phyloP scores from a whole-genome alignment of 2,888 invertebrate species.

The Pseudococcus longispinus region DNA sequence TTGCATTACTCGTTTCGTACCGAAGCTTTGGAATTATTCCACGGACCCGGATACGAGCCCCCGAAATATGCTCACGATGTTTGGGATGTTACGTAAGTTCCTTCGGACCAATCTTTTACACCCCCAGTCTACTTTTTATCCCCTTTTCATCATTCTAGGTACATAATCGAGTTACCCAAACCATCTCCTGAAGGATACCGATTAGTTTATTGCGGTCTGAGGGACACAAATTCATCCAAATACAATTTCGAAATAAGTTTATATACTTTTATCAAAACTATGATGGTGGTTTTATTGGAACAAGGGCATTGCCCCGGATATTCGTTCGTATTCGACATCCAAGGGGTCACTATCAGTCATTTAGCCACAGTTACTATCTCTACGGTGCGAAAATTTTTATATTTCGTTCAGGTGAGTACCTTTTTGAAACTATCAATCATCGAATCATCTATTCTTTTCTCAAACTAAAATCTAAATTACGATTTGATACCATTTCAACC shows the following conservation, averaged over 20 bases:
- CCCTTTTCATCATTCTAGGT: constrained; percentile 48
- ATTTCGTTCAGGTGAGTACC: constrained; percentile 59
- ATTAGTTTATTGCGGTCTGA: constrained; percentile 59
- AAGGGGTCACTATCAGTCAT: constrained; percentile 59
- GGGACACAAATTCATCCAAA: constrained; percentile 56
- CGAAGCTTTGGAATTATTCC: constrained; percentile 58
- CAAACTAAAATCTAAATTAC: background rate
- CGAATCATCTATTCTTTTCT: no score
- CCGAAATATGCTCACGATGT: constrained; percentile 35
- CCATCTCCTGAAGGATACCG: constrained; percentile 58
- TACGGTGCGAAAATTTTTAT: constrained; percentile 57
- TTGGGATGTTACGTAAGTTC: constrained; percentile 59
- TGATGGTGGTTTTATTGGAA: constrained; percentile 57
- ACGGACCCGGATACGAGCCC: constrained; percentile 52
- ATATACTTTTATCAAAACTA: constrained; percentile 58
- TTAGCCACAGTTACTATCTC: constrained; percentile 58
- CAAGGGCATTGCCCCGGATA: constrained; percentile 59
- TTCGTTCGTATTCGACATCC: constrained; percentile 59
- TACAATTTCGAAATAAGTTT: constrained; percentile 58
- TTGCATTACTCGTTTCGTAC: constrained; percentile 58
- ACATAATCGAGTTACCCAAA: constrained; percentile 58
- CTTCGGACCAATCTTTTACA: background rate
- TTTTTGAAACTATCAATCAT: background rate
- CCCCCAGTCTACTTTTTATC: background rate
- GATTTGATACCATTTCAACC: background rate